These are phyloP conservation scores for Margarornis squamiger DNA, from an alignment of 2,797 vertebrate species.

Conservation along the genomic window DNA sequence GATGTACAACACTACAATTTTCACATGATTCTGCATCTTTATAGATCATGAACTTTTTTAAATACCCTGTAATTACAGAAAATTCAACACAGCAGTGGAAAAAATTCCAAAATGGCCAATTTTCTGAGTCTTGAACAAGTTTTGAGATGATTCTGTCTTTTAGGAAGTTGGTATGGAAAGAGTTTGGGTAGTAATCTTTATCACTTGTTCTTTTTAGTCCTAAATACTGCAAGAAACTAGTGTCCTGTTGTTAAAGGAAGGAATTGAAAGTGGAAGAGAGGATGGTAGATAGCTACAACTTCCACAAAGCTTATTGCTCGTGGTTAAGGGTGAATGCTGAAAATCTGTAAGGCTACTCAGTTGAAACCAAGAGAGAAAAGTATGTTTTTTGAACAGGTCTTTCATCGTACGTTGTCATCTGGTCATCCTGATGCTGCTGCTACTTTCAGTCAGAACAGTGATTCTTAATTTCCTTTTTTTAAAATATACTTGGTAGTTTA, in stretches of 20 bases:
- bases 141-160: background rate
- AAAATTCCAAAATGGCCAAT: background rate
- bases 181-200: background rate
- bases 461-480: background rate
- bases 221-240: background rate
- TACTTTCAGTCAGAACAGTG: background rate
- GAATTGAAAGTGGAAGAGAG: background rate
- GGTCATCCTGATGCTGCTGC: background rate
- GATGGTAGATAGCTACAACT: background rate
- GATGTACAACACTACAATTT: background rate
- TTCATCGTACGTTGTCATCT: background rate
- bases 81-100: background rate
- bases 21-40: rapidly evolving
- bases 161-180: background rate
- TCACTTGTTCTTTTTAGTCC: background rate
- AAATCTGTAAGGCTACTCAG: background rate
- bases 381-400: background rate
- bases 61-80: background rate
- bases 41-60: background rate
- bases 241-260: background rate
- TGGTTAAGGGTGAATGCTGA: background rate
- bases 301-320: background rate
- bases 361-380: background rate
- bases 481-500: background rate
- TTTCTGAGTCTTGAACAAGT: background rate